Percentiles rank a stretch among this genome's conserved stretches.
These are phyloP conservation scores for Boloria euphrosyne DNA, from an alignment of 2,888 invertebrate genomes.

Conservation along the genomic window DNA sequence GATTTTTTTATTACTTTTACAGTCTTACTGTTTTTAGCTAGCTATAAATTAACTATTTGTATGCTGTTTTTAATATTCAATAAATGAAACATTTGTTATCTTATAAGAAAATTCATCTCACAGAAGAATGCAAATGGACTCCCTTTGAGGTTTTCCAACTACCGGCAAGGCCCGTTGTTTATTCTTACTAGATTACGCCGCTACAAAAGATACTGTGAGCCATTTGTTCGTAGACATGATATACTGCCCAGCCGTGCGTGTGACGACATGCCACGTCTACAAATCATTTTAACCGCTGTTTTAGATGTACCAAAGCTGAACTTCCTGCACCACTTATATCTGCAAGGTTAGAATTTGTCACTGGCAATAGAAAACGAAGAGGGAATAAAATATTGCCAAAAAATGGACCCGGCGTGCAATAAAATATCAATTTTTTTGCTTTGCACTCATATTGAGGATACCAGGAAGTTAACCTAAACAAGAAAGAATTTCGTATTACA, in stretches of 20 bases:
- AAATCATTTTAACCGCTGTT: conserved; percentile 46
- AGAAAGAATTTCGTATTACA: conserved; percentile 30
- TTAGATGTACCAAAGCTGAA: conserved; percentile 42
- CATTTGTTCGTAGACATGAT: conserved; percentile 79
- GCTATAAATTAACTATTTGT: background rate
- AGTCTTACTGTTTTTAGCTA: no score
- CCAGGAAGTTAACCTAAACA: background rate
- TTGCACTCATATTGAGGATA: conserved; percentile 39
- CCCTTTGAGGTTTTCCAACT: conserved; percentile 51
- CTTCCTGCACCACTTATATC: conserved; percentile 30
- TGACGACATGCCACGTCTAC: conserved; percentile 59
- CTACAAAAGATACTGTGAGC: conserved; percentile 63
- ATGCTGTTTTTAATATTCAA: background rate
- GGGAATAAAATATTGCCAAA: conserved; percentile 75
- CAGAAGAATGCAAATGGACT: conserved; percentile 52
- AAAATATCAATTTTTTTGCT: conserved; percentile 78
- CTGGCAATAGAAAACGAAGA: conserved; percentile 56
- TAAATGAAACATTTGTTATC: background rate
- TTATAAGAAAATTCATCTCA: conserved; percentile 31
- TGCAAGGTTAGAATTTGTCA: conserved; percentile 32
- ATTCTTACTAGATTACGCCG: conserved; percentile 74
- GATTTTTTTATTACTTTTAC: no score
- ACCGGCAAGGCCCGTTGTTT: conserved; percentile 64
- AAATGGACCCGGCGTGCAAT: conserved; percentile 75
- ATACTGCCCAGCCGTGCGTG: conserved; percentile 75